phyloP scores from a whole-genome alignment of 2,113 vertebrate genomes.

The Lepus americanus region DNA sequence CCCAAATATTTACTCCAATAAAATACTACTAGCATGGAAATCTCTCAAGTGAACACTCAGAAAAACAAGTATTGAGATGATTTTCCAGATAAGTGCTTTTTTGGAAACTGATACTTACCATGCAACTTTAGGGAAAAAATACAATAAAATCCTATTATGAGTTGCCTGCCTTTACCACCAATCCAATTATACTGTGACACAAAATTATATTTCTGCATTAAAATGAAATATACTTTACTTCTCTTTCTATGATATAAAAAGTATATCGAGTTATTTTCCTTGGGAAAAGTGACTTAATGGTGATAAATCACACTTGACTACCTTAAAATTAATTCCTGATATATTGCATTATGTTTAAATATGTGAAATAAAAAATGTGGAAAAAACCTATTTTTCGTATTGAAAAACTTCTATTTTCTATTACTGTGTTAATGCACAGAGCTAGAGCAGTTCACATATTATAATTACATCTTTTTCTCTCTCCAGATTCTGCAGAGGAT shows the following conservation, averaged over 20 bases:
- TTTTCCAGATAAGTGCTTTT: slow-evolving; percentile 61
- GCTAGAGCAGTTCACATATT: slow-evolving; percentile 69
- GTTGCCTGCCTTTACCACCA: slow-evolving; percentile 66
- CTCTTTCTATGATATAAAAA: slow-evolving; percentile 69
- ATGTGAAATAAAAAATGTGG: slow-evolving; percentile 72
- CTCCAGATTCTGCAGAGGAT: slow-evolving; percentile 67
- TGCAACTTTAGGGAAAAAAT: slow-evolving; percentile 68
- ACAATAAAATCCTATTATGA: slow-evolving; percentile 77
- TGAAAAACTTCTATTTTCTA: slow-evolving; percentile 59
- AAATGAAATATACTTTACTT: slow-evolving; percentile 78
- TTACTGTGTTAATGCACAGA: slow-evolving; percentile 67
- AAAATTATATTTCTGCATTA: slow-evolving; percentile 78
- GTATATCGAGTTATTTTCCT: slow-evolving; percentile 75
- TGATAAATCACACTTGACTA: slow-evolving; percentile 77
- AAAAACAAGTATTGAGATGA: slow-evolving; percentile 47
- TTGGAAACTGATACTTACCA: slow-evolving; percentile 51
- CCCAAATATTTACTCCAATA: slow-evolving; percentile 24
- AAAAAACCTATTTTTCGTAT: slow-evolving; percentile 60
- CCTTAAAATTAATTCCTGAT: slow-evolving; percentile 82
- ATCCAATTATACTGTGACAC: slow-evolving; percentile 71
- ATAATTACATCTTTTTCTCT: slow-evolving; percentile 77
- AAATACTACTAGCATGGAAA: slow-evolving; percentile 31
- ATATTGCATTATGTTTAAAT: slow-evolving; percentile 77
- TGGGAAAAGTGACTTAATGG: slow-evolving; percentile 76
- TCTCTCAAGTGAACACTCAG: slow-evolving; percentile 7